Evolutionary conservation across 2,113 vertebrate species (phyloP).

Genomic region (Cheirogaleus medius): DNA sequence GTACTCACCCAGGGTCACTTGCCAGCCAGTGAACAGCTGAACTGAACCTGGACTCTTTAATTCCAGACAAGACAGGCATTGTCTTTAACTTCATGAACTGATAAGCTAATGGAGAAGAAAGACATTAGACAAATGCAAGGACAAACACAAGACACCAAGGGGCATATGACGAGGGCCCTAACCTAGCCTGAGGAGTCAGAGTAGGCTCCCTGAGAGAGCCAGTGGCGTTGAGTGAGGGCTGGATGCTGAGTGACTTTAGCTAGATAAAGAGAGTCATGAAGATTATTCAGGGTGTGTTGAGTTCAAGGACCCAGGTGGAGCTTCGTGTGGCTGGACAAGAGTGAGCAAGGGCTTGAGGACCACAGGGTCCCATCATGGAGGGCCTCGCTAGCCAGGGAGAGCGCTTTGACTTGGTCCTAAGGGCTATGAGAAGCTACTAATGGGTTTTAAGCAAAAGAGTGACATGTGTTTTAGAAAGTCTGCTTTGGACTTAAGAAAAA

Average conservation of each 20-base stretch:
- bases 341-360: background rate
- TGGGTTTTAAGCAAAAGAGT: background rate
- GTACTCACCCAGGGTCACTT: background rate
- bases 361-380: background rate
- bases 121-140: background rate
- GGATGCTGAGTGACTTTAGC: background rate
- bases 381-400: background rate
- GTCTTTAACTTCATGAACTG: background rate
- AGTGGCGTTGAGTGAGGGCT: background rate
- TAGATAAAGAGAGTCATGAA: background rate
- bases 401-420: background rate
- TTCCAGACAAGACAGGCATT: background rate
- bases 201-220: background rate
- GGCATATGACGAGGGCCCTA: background rate
- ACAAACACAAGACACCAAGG: background rate
- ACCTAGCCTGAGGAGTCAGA: background rate
- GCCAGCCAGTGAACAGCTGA: background rate
- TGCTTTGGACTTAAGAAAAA: background rate
- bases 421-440: background rate
- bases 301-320: background rate
- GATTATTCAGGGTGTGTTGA: background rate
- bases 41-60: background rate
- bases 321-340: fast-evolving
- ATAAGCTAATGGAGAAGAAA: background rate
- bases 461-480: background rate